Percentiles rank a stretch among this genome's conserved stretches.
Conservation (phyloP, 1,140 invertebrate genomes). For the Zaprionus kolodkinae region DNA sequence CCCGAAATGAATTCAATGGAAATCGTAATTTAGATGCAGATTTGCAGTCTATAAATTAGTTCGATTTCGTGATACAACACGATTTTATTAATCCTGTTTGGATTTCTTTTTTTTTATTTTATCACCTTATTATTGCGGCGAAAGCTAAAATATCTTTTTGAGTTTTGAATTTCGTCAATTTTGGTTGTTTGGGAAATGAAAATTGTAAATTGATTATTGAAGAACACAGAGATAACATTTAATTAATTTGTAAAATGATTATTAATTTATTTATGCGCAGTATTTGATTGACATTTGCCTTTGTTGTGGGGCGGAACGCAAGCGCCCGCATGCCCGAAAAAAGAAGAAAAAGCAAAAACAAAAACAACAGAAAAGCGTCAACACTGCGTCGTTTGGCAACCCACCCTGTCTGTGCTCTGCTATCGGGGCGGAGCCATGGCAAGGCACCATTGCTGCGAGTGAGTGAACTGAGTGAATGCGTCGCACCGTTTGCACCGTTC, state of each 20-base stretch:
- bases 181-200: not conserved
- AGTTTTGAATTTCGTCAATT: slow-evolving; percentile 50
- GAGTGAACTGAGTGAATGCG: slow-evolving; percentile 24
- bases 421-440: slow-evolving; percentile 38
- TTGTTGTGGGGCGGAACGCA: no score
- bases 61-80: slow-evolving; percentile 9
- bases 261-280: slow-evolving; percentile 65
- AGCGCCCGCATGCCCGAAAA: slow-evolving; percentile 4
- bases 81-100: slow-evolving; percentile 3
- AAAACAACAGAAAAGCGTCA: slow-evolving; percentile 19
- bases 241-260: slow-evolving; percentile 69
- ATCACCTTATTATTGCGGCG: slow-evolving; percentile 17
- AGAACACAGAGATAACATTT: slow-evolving; percentile 37
- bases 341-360: slow-evolving; percentile 21
- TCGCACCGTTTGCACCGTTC: not conserved
- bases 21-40: slow-evolving; percentile 26
- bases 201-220: slow-evolving; percentile 42
- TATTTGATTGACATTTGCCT: slow-evolving; percentile 50
- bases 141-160: slow-evolving; percentile 35
- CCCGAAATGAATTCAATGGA: slow-evolving; percentile 16
- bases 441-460: slow-evolving; percentile 43
- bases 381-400: slow-evolving; percentile 1
- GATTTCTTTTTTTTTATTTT: not conserved
- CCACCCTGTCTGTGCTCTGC: slow-evolving; percentile 18
- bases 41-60: slow-evolving; percentile 14